Evolutionary conservation across 2,113 vertebrate genomes (phyloP).

Genomic region (Microtus richardsoni): DNA sequence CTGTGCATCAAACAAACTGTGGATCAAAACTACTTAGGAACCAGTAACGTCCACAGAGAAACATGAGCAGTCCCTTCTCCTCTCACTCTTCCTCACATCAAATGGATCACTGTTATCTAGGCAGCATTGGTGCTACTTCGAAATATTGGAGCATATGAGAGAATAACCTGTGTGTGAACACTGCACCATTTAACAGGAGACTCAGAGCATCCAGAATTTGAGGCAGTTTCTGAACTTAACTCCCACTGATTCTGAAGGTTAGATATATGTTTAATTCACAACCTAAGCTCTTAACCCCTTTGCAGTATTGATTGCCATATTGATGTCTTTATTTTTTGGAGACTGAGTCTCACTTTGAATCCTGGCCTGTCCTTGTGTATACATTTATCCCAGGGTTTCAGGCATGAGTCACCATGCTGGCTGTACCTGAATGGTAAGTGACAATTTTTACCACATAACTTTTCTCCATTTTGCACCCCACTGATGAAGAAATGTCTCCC

Average conservation of each 20-base stretch:
- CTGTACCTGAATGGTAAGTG: not conserved
- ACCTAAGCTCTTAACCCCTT: not conserved
- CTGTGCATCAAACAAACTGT: not conserved
- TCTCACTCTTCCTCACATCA: not conserved
- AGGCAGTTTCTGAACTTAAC: not conserved
- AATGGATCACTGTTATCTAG: not conserved
- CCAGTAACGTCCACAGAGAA: not conserved
- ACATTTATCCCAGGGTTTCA: not conserved
- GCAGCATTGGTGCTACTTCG: not conserved
- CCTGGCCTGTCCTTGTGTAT: not conserved
- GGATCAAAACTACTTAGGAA: not conserved
- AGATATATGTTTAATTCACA: not conserved
- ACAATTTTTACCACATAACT: not conserved
- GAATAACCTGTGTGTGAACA: not conserved
- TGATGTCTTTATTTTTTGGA: not conserved
- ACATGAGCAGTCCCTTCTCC: not conserved
- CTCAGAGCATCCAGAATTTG: not conserved
- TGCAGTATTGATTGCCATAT: not conserved
- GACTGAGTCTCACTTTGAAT: not conserved
- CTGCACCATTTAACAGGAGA: not conserved
- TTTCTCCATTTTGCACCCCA: not conserved
- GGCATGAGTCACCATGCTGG: not conserved
- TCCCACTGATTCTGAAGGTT: not conserved
- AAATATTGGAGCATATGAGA: not conserved
- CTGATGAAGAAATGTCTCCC: not conserved